These are phyloP conservation scores for Arctia plantaginis DNA, from an alignment of 2,888 invertebrate genomes.

Conservation along the genomic window DNA sequence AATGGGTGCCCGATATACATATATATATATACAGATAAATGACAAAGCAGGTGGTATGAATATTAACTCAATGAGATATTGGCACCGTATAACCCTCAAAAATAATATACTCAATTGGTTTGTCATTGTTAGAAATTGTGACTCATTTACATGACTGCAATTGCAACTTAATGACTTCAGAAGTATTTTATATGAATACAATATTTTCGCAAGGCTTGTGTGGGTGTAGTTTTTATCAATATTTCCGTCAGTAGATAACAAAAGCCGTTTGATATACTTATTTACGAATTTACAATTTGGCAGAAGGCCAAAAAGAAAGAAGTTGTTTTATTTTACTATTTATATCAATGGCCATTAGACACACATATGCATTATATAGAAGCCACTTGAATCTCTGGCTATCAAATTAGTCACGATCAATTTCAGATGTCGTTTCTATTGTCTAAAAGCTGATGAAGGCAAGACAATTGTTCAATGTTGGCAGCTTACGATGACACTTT, in stretches of 20 bases:
- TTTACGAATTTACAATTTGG: background rate
- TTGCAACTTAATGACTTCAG: background rate
- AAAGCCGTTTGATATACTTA: background rate
- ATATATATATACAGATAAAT: too few species aligned
- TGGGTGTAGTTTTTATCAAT: background rate
- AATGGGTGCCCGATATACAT: too few species aligned
- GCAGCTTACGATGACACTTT: too few species aligned
- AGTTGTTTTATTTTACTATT: background rate
- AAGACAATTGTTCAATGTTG: background rate
- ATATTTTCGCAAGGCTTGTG: conserved; percentile 21
- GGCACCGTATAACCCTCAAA: too few species aligned
- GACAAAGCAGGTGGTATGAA: too few species aligned
- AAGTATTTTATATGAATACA: background rate
- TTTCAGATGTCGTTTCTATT: background rate
- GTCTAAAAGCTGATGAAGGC: background rate
- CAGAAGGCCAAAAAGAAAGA: background rate
- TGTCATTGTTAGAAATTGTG: conserved; percentile 22
- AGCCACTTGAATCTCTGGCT: background rate
- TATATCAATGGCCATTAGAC: background rate
- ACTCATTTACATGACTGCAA: conserved; percentile 10
- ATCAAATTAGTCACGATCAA: background rate
- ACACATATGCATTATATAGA: background rate
- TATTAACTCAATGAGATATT: background rate
- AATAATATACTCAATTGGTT: conserved; percentile 23
- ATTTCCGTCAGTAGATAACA: background rate